Evolutionary conservation across 2,888 invertebrate species (phyloP).

Genomic region (Pseudococcus viburni): DNA sequence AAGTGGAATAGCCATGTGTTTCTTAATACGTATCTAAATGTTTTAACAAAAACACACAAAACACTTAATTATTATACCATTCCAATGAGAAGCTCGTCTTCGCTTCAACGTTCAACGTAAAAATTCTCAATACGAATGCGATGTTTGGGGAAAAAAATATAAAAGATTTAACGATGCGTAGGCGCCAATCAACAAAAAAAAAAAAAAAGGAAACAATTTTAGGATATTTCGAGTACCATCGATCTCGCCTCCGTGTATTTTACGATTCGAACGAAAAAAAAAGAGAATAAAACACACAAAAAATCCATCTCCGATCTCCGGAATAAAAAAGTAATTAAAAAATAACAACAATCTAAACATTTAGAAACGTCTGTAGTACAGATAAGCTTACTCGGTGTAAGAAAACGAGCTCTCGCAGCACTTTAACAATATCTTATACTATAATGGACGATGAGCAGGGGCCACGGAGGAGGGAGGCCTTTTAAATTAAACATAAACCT

Average conservation of each 20-base stretch:
- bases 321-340: slow-evolving; percentile 57
- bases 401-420: slow-evolving; percentile 1
- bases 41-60: slow-evolving; percentile 52
- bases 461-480: neutral
- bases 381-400: neutral
- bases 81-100: neutral
- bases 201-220: neutral
- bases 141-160: neutral
- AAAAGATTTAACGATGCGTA: slow-evolving; percentile 45
- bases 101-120: neutral
- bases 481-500: neutral
- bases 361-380: neutral
- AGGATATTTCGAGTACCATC: slow-evolving; percentile 33
- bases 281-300: neutral
- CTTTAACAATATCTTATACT: neutral
- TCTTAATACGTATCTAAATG: slow-evolving; percentile 44
- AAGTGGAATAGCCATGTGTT: slow-evolving; percentile 48
- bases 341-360: slow-evolving; percentile 3
- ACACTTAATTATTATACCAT: slow-evolving; percentile 52
- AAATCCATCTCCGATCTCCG: neutral
- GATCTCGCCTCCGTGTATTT: slow-evolving; percentile 3
- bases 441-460: neutral
- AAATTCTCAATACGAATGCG: neutral
- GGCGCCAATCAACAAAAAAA: slow-evolving; percentile 24
- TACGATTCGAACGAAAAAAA: neutral